These are phyloP conservation scores for Rynchops niger DNA, from an alignment of 2,113 vertebrate species.

Conservation along the genomic window DNA sequence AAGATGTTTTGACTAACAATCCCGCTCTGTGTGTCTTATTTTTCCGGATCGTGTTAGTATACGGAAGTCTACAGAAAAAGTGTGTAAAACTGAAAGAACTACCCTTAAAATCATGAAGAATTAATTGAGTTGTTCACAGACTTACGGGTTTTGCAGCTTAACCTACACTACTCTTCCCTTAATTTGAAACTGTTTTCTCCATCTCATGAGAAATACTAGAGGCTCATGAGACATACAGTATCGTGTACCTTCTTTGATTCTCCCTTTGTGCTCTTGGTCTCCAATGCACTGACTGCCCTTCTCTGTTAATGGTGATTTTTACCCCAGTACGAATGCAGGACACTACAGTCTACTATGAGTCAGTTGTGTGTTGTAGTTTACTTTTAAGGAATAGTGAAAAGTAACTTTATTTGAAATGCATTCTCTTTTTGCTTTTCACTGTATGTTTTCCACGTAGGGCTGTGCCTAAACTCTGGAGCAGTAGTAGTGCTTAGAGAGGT, in stretches of 20 bases:
- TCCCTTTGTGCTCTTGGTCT: not conserved
- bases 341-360: not conserved
- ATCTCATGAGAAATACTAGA: not conserved
- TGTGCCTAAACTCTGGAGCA: not conserved
- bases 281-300: not conserved
- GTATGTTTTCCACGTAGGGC: not conserved
- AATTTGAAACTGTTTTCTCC: not conserved
- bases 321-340: not conserved
- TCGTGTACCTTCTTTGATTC: accelerated
- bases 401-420: not conserved
- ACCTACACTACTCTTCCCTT: accelerated
- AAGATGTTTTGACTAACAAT: not conserved
- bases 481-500: not conserved
- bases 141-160: not conserved
- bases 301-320: not conserved
- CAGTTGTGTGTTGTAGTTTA: not conserved
- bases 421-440: not conserved
- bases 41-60: not conserved
- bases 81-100: not conserved
- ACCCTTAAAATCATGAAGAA: not conserved
- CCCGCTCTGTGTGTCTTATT: not conserved
- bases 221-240: not conserved
- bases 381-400: not conserved
- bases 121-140: not conserved
- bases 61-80: not conserved